phyloP scores from a whole-genome alignment of 1,140 invertebrate genomes.

The Rhynchophorus ferrugineus region DNA sequence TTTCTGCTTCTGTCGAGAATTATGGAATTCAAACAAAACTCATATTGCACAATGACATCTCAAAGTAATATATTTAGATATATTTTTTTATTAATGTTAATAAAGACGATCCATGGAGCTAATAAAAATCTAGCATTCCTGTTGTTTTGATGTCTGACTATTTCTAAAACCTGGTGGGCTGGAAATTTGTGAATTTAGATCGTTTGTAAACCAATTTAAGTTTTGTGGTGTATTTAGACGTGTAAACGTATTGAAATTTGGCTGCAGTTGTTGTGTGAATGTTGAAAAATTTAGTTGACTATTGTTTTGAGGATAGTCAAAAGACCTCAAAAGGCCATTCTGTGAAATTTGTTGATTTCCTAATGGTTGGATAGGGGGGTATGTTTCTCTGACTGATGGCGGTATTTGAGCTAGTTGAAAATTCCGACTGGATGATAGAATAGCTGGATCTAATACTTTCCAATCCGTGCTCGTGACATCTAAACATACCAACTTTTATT shows the following conservation, averaged over 20 bases:
- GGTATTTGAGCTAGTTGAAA: conserved; percentile 40
- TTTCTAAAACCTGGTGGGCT: conserved; percentile 40
- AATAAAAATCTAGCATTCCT: conserved; percentile 35
- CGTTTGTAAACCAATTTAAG: conserved; percentile 34
- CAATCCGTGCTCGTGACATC: conserved; percentile 58
- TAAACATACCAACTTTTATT: conserved; percentile 20
- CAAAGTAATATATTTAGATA: conserved; percentile 8
- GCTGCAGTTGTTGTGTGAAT: conserved; percentile 32
- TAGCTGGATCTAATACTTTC: conserved; percentile 80
- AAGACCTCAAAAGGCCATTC: conserved; percentile 31
- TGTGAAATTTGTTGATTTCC: conserved; percentile 32
- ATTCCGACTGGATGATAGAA: conserved; percentile 62
- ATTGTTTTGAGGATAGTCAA: conserved; percentile 29
- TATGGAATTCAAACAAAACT: background rate
- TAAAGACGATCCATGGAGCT: conserved; percentile 26
- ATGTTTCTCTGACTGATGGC: conserved; percentile 29
- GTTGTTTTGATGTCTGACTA: conserved; percentile 36
- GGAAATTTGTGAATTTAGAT: conserved; percentile 37
- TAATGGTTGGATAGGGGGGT: conserved; percentile 9
- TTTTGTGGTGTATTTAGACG: conserved; percentile 26
- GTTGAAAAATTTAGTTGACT: conserved; percentile 32
- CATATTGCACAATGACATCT: background rate
- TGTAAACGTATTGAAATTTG: conserved; percentile 30
- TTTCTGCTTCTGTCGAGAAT: background rate
- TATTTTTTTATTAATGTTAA: conserved; percentile 14